Evolutionary conservation across 2,888 invertebrate species (phyloP), one percentile per base, ranked within the genome.

Genomic region (Microctonus brassicae): DNA sequence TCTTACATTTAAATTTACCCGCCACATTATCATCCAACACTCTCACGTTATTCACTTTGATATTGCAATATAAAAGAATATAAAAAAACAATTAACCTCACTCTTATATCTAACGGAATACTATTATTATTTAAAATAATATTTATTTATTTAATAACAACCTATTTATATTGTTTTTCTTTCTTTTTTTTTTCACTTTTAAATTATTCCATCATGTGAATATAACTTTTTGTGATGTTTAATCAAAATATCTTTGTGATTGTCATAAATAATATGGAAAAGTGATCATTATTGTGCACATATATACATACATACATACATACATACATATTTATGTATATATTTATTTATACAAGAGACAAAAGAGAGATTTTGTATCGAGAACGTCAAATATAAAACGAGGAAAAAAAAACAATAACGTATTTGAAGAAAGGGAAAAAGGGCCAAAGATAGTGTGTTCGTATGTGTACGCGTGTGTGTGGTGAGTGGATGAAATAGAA

Each of bases 1-100:
- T 62, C 65, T 70, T 67, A 69, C 66, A 73, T 60, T 61, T 69
- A 52, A 36, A 71, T 64, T 60, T 55, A 34, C 72, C 66, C 63
- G 72, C 67, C 69, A 69, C 63, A 62, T 52, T 52, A 9, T n/a
- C 34, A 33, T 17, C 11, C 20, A 17, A n/a, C 58, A 33, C n/a
- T n/a, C 26, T n/a, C 26, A 34, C 20, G 29, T n/a, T 58, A 13
- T 17, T 33, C 17, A 58, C 17, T 47, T 47, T 17, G n/a, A 47
- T 17, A 47, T 47, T 17, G 17, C 17, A 47, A 47, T n/a, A 47
- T 47, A 17, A n/a, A 39, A 39, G n/a, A n/a, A n/a, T n/a, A n/a
- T n/a, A n/a, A n/a, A n/a, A n/a, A n/a, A n/a, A n/a, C n/a, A n/a
- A 13, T 13, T 47, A 47, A 47, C 47, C 47, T 17, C 17, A 20